Evolutionary conservation across 2,888 invertebrate genomes (phyloP).

Genomic region (Neria commutata): DNA sequence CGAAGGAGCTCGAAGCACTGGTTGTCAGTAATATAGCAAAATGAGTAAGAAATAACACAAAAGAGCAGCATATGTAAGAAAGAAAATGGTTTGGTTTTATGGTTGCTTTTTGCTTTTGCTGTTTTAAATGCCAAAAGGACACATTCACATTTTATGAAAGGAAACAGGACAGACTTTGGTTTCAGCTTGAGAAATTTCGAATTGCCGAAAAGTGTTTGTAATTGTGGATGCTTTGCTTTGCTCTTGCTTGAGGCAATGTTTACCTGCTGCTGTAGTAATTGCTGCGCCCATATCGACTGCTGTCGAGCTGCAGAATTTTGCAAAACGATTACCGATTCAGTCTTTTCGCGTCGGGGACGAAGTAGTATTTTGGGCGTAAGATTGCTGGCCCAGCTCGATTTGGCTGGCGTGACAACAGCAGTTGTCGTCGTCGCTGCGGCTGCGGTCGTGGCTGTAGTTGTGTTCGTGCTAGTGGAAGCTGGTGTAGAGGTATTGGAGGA

Average conservation of each 20-base stretch:
- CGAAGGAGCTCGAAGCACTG: too few relatives aligned
- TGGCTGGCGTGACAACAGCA: slow-evolving; percentile 37
- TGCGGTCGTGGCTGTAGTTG: slow-evolving; percentile 56
- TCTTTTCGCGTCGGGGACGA: slow-evolving; percentile 83
- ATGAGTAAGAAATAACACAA: too few relatives aligned
- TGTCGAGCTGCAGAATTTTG: slow-evolving; percentile 67
- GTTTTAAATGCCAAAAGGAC: slow-evolving; percentile 8
- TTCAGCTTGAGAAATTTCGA: slow-evolving; percentile 25
- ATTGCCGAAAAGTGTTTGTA: slow-evolving; percentile 24
- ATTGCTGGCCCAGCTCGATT: slow-evolving; percentile 57
- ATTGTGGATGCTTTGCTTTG: background rate
- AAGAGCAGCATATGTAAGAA: background rate
- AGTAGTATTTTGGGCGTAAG: slow-evolving; percentile 59
- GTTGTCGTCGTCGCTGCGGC: slow-evolving; percentile 18
- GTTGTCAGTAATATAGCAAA: background rate
- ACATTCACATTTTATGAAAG: slow-evolving; percentile 16
- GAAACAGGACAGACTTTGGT: background rate
- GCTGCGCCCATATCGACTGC: slow-evolving; percentile 54
- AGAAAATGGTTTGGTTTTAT: slow-evolving; percentile 37
- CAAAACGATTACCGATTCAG: slow-evolving; percentile 85
- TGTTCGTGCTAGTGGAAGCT: slow-evolving; percentile 41
- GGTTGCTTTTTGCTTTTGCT: background rate
- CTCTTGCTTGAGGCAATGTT: slow-evolving; percentile 38
- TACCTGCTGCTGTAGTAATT: slow-evolving; percentile 59
- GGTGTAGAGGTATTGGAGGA: slow-evolving; percentile 29